Base-by-base conservation (phyloP, 2,113 vertebrate genomes). In the Pipra filicauda region DNA sequence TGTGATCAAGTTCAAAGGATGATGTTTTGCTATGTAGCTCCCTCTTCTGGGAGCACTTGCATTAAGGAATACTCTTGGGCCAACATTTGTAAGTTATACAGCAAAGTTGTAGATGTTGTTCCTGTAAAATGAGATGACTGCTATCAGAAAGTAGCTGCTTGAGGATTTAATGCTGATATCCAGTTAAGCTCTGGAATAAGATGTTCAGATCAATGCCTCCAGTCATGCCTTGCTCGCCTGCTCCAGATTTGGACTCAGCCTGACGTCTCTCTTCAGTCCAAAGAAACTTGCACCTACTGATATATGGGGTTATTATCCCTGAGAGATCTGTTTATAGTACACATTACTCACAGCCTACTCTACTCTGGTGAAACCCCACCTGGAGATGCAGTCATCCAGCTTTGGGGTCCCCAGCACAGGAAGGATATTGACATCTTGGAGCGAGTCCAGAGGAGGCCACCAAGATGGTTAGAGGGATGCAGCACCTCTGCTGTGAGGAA, bases 11-110 rank as follows among this genome's bases (percentile, higher is more conserved):
- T 72, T 79, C 1, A 8, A 49, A 58, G 27, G 46, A 28, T 21
- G 41, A 93, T 94, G 14, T 92, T 96, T 93, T 92, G 86, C 83
- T 88, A 5, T 88, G 16, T 44, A 83, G 93, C 93, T 94, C 96
- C 96, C 93, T 96, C 95, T 96, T 90, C 95, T 96, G 95, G 95
- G 57, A 93, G 59, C 72, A 64, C 49, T 71, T 74, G 46, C 20
- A 8, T 48, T 75, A 31, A n/a, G 39, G 33, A 79, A 55, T 35
- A 9, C 55, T 88, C 55, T n/a, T 31, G 35, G 67, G 74, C 75
- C 59, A 83, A 15, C 39, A 7, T 31, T 41, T 1, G 0, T 51
- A 31, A 54, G 22, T 67, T 44, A 21, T 2, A 8, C 30, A n/a
- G 18, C 67, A 48, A 58, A 44, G 35, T 8, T 59, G 46, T 69